phyloP scores from a whole-genome alignment of 2,888 invertebrate genomes.

The Orchestes rusci region DNA sequence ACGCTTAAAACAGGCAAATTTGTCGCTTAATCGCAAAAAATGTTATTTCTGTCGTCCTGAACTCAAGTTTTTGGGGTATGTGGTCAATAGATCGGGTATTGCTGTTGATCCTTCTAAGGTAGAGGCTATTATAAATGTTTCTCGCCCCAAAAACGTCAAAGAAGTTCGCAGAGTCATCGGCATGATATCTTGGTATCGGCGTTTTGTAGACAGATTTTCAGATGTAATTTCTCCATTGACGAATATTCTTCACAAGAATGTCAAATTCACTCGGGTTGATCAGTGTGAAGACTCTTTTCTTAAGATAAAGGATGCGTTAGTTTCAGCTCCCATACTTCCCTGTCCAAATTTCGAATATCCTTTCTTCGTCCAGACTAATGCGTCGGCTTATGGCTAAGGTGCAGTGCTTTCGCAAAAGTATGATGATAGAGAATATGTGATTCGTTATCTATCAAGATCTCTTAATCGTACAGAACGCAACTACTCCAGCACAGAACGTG shows the following conservation, averaged over 20 bases:
- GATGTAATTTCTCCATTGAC: conserved; percentile 3
- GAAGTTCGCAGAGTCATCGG: too few species aligned
- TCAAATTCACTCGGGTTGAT: too few species aligned
- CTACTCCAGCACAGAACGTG: conserved; percentile 21
- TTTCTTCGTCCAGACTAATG: conserved; percentile 27
- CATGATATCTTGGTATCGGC: too few species aligned
- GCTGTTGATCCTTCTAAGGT: conserved; percentile 14
- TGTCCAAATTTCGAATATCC: conserved; percentile 23
- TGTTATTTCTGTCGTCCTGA: conserved; percentile 20
- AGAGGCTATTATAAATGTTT: conserved; percentile 11
- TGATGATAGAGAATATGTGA: too few species aligned
- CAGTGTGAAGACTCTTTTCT: conserved; percentile 15
- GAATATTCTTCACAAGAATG: too few species aligned
- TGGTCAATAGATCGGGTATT: conserved; percentile 3
- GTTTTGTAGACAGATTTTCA: too few species aligned
- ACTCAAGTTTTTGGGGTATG: conserved; percentile 10
- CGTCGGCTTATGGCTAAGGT: conserved; percentile 25
- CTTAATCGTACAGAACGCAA: too few species aligned
- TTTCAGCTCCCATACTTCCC: conserved; percentile 21
- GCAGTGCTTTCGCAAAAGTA: conserved; percentile 23
- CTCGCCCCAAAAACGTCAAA: too few species aligned
- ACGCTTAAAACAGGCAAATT: conserved; percentile 26
- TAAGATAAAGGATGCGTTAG: conserved; percentile 15
- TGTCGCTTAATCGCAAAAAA: conserved; percentile 9
- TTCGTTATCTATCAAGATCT: too few species aligned